Percentiles rank a stretch among this genome's conserved stretches.
phyloP scores from a whole-genome alignment of 2,797 vertebrate genomes.

The Syndactyla subalaris region DNA sequence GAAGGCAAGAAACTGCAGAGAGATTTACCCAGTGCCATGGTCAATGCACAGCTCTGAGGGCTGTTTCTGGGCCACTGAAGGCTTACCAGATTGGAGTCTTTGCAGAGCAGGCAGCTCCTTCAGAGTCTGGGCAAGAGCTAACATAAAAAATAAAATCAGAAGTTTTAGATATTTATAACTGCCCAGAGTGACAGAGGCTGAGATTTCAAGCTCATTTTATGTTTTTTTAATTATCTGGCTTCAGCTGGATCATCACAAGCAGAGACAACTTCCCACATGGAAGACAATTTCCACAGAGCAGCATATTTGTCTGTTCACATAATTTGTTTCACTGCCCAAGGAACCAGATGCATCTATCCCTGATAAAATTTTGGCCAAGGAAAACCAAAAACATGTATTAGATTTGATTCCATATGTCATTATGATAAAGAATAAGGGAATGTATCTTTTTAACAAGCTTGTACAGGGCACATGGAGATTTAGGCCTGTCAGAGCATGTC shows the following conservation, averaged over 20 bases:
- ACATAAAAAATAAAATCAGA: neutral
- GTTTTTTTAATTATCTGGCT: neutral
- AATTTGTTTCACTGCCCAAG: neutral
- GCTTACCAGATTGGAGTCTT: neutral
- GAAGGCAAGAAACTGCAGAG: neutral
- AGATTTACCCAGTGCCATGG: neutral
- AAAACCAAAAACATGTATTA: neutral
- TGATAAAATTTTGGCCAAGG: neutral
- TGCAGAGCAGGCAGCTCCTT: neutral
- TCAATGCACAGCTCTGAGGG: neutral
- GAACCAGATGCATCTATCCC: neutral
- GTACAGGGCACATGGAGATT: rapidly evolving
- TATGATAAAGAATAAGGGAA: neutral
- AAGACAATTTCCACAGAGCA: neutral
- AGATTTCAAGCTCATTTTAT: neutral
- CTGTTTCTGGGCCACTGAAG: neutral
- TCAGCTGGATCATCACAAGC: neutral
- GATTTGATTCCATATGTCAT: neutral
- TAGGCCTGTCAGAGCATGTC: neutral
- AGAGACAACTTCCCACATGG: neutral
- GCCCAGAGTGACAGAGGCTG: neutral
- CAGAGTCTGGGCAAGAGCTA: neutral
- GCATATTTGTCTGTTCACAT: neutral
- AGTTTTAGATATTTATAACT: neutral
- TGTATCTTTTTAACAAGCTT: neutral